Base-by-base conservation (phyloP, 1,140 invertebrate genomes). In the Rhagoletis zephyria region DNA sequence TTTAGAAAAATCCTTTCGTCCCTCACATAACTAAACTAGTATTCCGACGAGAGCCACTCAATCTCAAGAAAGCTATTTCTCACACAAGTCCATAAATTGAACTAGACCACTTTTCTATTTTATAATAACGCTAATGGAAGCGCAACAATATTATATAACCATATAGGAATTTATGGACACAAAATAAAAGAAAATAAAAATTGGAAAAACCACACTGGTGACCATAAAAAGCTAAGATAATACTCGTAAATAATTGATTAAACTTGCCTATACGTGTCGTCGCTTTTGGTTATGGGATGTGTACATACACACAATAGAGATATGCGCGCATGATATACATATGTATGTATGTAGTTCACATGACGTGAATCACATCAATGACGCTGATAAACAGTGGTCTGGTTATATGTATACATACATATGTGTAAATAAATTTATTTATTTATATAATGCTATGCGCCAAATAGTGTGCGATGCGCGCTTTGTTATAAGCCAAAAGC, bases 181-280 rank as follows among this genome's bases (percentile, higher is more conserved):
- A 63, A 63, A 63, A 12, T 63, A 12, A 63, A 14, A 12, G 16
- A 63, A 6, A 63, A 63, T n/a, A 63, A 63, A 4, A 63, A 63
- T n/a, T 7, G 16, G 9, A 74, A 74, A 4, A 74, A 48, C 16
- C 14, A 70, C 61, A 4, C 14, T 16, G 40, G 3, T 48, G 40
- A 48, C 40, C 12, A 48, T 14, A 74, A 74, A n/a, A 74, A 48
- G 42, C 42, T 4, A 45, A 45, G 67, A 74, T 48, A 45, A 59
- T 81, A 30, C 30, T 30, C 30, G 30, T 30, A 81, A 56, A 81
- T 81, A 81, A 19, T 81, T 81, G n/a, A 51, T 56, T 81, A 56
- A 81, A 59, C 56, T 59, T 81, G 74, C 74, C 45, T 81, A 51
- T 48, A 81, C 74, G 74, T 81, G 74, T 81, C 56, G 74, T 5